Evolutionary conservation across 2,888 invertebrate genomes (phyloP), one percentile per base, ranked within the genome.

Genomic region (Lasioglossum morio): DNA sequence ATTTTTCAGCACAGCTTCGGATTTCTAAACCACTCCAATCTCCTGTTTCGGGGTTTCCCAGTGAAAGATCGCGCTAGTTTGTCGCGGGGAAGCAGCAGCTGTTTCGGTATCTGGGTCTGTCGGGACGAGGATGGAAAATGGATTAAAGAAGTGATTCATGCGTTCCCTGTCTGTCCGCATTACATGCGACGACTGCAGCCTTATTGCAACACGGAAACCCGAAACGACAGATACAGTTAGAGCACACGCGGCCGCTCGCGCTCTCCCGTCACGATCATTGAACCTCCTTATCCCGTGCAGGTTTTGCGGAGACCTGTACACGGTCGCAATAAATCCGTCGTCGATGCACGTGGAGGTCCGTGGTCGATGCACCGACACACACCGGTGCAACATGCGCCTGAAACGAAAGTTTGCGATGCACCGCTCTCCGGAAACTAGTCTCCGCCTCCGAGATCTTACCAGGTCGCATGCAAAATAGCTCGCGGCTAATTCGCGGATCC

Each of bases 261-360:
- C 30, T n/a, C 27, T 74, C n/a, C 34, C 66, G 66, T 34, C 66
- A 66, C 63, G 43, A 69, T 48, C 69, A 63, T 73, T 79, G 63
- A 79, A 72, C 48, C 53, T 46, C 30, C 46, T 43, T 46, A 72
- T 81, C 72, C 72, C 27, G 63, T 40, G 46, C 30, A 70, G 82
- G 70, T 82, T 84, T 84, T 73, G 72, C 53, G 27, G 40, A 10
- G 73, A 63, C 37, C 74, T 72, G 76, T 75, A 84, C 82, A 53
- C 53, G 73, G 53, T 34, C 74, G 76, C 83, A 72, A 83, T 84
- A 84, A 84, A 82, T 82, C 82, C 82, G 66, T 74, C 77, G 72
- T 53, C 53, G 53, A 16, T 57, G 82, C 77, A 77, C 82, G 73
- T 70, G 77, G 70, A 82, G 73, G 53, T 69, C 73, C 73, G 77